These are phyloP conservation scores for Elymnias hypermnestra DNA, from an alignment of 1,140 invertebrate species.

Conservation along the genomic window DNA sequence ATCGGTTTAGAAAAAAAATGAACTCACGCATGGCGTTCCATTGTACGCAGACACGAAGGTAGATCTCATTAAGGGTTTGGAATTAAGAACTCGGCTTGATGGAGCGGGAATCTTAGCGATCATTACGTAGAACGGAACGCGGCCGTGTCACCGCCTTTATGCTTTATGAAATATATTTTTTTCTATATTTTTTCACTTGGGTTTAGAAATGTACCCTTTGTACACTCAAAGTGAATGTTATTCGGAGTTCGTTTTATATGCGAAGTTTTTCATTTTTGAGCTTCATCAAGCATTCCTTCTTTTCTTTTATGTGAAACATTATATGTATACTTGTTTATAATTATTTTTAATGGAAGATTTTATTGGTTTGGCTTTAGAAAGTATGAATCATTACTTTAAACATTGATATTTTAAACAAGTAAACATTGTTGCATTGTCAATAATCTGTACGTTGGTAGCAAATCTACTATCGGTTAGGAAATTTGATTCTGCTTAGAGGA, in stretches of 20 bases:
- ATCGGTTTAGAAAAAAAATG: slow-evolving; percentile 57
- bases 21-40: slow-evolving; percentile 52
- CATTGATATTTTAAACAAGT: too few relatives aligned
- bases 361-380: too few relatives aligned
- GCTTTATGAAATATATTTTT: slow-evolving; percentile 43
- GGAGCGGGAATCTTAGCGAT: slow-evolving; percentile 62
- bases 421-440: too few relatives aligned
- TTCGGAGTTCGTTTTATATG: slow-evolving; percentile 21
- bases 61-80: slow-evolving; percentile 64
- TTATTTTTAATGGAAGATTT: too few relatives aligned
- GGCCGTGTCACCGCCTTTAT: slow-evolving; percentile 37
- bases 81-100: slow-evolving; percentile 59
- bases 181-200: slow-evolving; percentile 32
- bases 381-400: too few relatives aligned
- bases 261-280: slow-evolving; percentile 20
- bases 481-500: too few relatives aligned
- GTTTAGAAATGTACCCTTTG: slow-evolving; percentile 35
- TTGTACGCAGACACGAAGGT: slow-evolving; percentile 60
- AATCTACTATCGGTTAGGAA: too few relatives aligned
- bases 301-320: slow-evolving; percentile 10
- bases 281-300: slow-evolving; percentile 22
- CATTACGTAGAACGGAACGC: slow-evolving; percentile 49
- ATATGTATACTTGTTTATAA: slow-evolving; percentile 1
- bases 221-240: slow-evolving; percentile 21
- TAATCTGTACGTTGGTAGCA: too few relatives aligned